These are phyloP conservation scores for Arion vulgaris DNA, from an alignment of 1,140 invertebrate genomes.

Conservation along the genomic window DNA sequence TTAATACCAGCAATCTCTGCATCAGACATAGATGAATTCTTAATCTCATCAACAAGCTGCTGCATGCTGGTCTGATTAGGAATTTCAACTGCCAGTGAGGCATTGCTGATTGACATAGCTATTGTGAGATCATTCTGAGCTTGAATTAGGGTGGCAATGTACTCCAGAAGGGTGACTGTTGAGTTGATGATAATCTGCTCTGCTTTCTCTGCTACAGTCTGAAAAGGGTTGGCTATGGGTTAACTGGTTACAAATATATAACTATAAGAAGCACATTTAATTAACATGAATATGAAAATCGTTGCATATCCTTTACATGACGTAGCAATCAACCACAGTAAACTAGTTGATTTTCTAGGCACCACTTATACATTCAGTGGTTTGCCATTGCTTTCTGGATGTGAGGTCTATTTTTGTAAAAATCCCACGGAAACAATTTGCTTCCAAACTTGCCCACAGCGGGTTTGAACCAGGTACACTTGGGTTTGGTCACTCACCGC, in stretches of 20 bases:
- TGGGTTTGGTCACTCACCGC: too few species aligned
- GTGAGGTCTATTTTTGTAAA: too few species aligned
- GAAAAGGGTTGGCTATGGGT: background rate
- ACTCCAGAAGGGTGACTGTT: background rate
- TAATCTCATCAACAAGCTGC: constrained; percentile 19
- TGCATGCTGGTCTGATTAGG: background rate
- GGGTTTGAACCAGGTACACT: too few species aligned
- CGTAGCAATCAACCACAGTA: too few species aligned
- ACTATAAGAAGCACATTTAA: background rate
- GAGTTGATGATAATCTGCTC: constrained; percentile 18
- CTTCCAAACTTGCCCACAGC: too few species aligned
- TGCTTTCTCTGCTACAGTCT: constrained; percentile 24
- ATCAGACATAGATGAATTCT: background rate
- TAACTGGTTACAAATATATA: too few species aligned
- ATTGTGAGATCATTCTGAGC: background rate
- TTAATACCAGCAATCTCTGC: background rate
- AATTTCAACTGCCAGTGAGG: background rate
- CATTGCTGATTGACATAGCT: background rate
- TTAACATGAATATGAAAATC: too few species aligned
- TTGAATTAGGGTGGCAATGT: background rate
- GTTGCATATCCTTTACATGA: too few species aligned
- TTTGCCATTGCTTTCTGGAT: too few species aligned
- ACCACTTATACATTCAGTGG: too few species aligned
- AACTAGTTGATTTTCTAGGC: too few species aligned
- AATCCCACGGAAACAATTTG: too few species aligned